Base-by-base conservation (phyloP, 2,797 vertebrate genomes). In the Clarias platycephalus region DNA sequence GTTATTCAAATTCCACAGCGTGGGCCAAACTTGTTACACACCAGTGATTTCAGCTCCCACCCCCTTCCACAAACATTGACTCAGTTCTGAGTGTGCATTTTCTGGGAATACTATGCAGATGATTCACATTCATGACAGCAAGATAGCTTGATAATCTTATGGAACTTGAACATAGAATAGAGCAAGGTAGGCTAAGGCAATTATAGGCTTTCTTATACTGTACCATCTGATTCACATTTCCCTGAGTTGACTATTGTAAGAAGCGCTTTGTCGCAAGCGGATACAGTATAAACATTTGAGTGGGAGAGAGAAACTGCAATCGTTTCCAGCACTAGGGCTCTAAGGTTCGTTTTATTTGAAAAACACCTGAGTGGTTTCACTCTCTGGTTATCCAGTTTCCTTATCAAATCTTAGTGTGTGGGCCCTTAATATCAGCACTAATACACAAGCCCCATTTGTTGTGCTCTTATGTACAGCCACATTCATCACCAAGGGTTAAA, bases 31-130 rank as follows among this genome's bases (percentile, higher is more conserved):
- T 80, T 67, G 77, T 78, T 85, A 84, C 74, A 67, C 49, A 70
- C 78, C 80, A 74, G 60, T 60, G 60, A 76, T 84, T 67, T 86
- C 81, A 82, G 34, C 76, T 60, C 34, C 10, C 53, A n/a, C 66
- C 80, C 53, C 62, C 71, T 70, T 72, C 57, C 66, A 49, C 37
- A 62, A 83, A 78, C 53, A 62, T 70, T 87, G 83, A 90, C 80
- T 87, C 85, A 88, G 31, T 77, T 77, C 26, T 89, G 84, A 88
- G 53, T 84, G 66, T 79, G 67, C 70, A 72, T 76, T 85, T 89
- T 83, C 83, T 85, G 82, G 86, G 87, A 90, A 87, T 58, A 34
- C 5, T 66, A 86, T 20, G 6, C 79, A 80, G 80, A 26, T 86
- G 85, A 83, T 67, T 83, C 85, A 83, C 71, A 26, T 53, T 9